Evolutionary conservation across 2,113 vertebrate genomes (phyloP), one percentile per base, ranked within the genome.

Genomic region (Dasyurus viverrinus): DNA sequence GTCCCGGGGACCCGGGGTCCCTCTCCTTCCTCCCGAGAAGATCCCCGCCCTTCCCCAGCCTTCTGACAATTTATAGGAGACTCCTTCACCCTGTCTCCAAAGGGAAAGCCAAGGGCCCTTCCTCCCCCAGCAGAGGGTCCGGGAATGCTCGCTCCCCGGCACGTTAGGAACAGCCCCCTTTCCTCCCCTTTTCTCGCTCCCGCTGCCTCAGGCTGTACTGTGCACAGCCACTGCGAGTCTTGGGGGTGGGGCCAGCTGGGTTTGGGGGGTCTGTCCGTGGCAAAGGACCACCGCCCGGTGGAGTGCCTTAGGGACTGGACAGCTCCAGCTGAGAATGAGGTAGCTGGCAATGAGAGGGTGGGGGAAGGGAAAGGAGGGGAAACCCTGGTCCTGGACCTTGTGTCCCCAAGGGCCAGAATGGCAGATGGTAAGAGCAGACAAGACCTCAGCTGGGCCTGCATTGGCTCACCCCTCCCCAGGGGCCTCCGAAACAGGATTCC

Each of bases 381-480:
- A 84, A 42, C n/a, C 68, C 68, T 84, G 68, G 30, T 42, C 68
- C n/a, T 23, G 68, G 68, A 84, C n/a, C 68, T 7, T 84, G n/a
- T 42, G n/a, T 84, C 68, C n/a, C n/a, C 68, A 42, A 42, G 68
- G n/a, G n/a, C 68, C 68, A 84, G n/a, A 91, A 68, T 26, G 53
- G 53, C 47, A 54, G 91, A 84, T 84, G 52, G 26, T 47, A 25
- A 90, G 84, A 91, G 93, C 53, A 48, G 50, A 55, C n/a, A 76
- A 46, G 90, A 48, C 55, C 68, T 92, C 94, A 92, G 90, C 95
- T 97, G 91, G 47, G 94, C 27, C 57, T 14, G 23, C 93, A 0
- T 42, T 84, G 68, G 68, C 68, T 0, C 54, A 48, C 60, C 12
- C 48, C 22, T 84, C 48, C 68, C 53, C 84, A 53, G 5, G 68